Evolutionary conservation across 2,797 vertebrate genomes (phyloP), one percentile per base, ranked within the genome.

Genomic region (Ptychadena robeensis): DNA sequence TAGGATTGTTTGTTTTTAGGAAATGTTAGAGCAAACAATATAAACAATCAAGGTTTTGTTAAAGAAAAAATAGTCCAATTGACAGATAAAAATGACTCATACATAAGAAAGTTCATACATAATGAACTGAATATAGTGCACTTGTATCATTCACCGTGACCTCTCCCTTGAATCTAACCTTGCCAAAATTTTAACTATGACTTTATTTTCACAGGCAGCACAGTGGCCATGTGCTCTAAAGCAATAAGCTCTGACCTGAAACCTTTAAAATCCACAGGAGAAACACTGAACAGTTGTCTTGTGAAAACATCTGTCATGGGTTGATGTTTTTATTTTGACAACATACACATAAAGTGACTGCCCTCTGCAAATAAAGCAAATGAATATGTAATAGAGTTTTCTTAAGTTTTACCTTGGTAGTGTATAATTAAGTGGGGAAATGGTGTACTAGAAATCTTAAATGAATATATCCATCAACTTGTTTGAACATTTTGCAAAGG

Each of bases 141-240:
- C 18, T 77, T 32, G 28, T 66, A 30, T 77, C 38, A 66, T 37
- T 48, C 63, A 76, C 37, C 66, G 11, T 48, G 74, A 48, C 61
- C 40, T 38, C 37, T 44, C 61, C 37, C 74, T 65, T 44, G 61
- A 15, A 63, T 32, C 31, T 77, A 28, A 38, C 35, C 63, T 65
- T 9, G 44, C 37, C 61, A 44, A 30, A 35, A 59, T 44, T 65
- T 77, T 32, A 34, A 67, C 25, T 63, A 66, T 25, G 63, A 18
- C 11, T 77, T 77, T 34, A 67, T 31, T 77, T 77, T 77, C 40
- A 77, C 38, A 77, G 74, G 63, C 74, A 67, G 63, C 34, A 48
- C 38, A 77, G 38, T 44, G 38, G 63, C 74, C 74, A 48, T 67
- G 30, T 77, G 63, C 38, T 53, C 28, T 25, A 48, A 27, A 67